Conservation (phyloP, 2,113 vertebrate species). For the Ovis canadensis region DNA sequence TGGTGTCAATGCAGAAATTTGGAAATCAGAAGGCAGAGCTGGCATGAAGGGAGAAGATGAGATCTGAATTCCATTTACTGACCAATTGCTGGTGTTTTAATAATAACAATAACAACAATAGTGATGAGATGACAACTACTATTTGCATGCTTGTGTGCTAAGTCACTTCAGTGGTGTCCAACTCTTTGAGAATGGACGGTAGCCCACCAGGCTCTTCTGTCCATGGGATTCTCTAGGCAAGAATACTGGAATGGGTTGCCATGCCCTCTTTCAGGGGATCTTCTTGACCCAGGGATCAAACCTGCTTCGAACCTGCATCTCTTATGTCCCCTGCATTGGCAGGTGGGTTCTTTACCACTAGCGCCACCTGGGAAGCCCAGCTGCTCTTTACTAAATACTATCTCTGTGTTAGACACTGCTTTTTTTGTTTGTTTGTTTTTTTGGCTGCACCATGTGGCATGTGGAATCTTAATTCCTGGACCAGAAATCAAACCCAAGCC, state of each 20-base stretch:
- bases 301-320: background rate
- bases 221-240: background rate
- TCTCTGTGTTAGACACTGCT: background rate
- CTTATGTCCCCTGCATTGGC: background rate
- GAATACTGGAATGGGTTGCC: background rate
- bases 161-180: background rate
- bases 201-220: background rate
- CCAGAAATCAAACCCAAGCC: background rate
- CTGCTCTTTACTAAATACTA: background rate
- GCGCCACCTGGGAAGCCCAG: background rate
- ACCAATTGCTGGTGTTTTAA: background rate
- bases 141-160: accelerated
- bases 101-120: background rate
- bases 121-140: background rate
- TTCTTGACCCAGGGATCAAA: background rate
- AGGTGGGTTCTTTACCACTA: background rate
- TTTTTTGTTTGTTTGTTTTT: no score
- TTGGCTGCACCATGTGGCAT: background rate
- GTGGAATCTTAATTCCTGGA: background rate
- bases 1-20: background rate
- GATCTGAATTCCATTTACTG: background rate
- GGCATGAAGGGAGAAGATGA: background rate
- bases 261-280: background rate
- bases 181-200: background rate
- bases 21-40: background rate